phyloP scores from a whole-genome alignment of 2,797 vertebrate genomes.

The Rhabdomys pumilio region DNA sequence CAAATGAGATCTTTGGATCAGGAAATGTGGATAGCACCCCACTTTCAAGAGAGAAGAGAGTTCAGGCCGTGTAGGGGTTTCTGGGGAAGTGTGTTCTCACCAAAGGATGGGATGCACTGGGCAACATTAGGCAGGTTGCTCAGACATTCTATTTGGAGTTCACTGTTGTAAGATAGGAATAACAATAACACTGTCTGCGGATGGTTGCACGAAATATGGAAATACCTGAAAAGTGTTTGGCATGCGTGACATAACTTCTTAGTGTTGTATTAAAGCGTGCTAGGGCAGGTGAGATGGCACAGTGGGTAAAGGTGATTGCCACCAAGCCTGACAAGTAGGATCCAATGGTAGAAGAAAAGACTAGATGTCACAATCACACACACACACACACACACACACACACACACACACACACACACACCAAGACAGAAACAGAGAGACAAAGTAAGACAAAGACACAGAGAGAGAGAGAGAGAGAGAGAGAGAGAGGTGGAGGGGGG shows the following conservation, averaged over 20 bases:
- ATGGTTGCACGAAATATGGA: neutral
- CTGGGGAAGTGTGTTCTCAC: neutral
- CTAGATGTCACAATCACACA: neutral
- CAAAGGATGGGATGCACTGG: neutral
- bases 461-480: neutral
- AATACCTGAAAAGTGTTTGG: constrained; percentile 18
- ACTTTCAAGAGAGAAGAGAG: neutral
- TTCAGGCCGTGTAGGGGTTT: neutral
- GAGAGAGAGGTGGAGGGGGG: fast-evolving
- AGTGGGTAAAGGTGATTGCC: neutral
- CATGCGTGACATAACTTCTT: neutral
- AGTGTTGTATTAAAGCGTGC: neutral
- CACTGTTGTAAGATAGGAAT: neutral
- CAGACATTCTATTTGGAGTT: neutral
- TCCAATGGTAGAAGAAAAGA: neutral
- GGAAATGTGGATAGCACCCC: neutral
- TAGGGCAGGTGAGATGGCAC: neutral
- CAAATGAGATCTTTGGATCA: constrained; percentile 4
- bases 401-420: neutral
- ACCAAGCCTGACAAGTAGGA: neutral
- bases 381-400: neutral
- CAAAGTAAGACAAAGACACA: too few relatives aligned
- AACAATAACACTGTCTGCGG: neutral
- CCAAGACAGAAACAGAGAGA: neutral
- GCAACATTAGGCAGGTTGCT: neutral